Base-by-base conservation (phyloP, 2,113 vertebrate species). In the Laterallus jamaicensis region DNA sequence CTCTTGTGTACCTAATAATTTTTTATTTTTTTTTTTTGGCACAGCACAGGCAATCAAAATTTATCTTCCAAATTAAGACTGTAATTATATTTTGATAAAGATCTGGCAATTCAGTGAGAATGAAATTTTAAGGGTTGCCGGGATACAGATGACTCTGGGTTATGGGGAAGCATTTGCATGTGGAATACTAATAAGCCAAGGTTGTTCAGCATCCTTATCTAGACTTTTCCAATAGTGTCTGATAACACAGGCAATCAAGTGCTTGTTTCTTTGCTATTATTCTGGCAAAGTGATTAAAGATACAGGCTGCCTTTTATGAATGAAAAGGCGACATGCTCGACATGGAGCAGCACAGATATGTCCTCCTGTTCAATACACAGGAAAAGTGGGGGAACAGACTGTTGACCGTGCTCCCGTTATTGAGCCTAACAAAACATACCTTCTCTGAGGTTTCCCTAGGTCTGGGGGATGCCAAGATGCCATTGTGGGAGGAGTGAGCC, bases 111-210 rank as follows among this genome's bases (percentile, higher is more conserved):
- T 98, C 97, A 97, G 95, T 98, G 97, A 98, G 98, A 98, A 98
- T 98, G 97, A 98, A 98, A 98, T 97, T 98, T 98, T 98, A 98
- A 98, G 97, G 97, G 98, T 99, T 99, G 98, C 98, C 15, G 98
- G 98, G 98, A 98, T 98, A 99, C 98, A 97, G 98, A 98, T 98
- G 98, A 98, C 97, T 98, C 97, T 97, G 96, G 97, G 98, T 98
- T 98, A 98, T 98, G 98, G 98, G 98, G 96, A 98, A 96, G 96
- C 40, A 90, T 97, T 96, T 98, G 97, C 96, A 95, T 97, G 96
- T 97, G 98, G 98, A 98, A 99, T 98, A 98, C 97, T 97, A 98
- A 98, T 98, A 96, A 97, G 77, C 87, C 92, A 90, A 92, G 94
- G 93, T 96, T 95, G 96, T 97, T 98, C 98, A 96, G 92, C 92